These are phyloP conservation scores for Chaenodraco wilsoni DNA, from an alignment of 2,797 vertebrate species.

Conservation along the genomic window DNA sequence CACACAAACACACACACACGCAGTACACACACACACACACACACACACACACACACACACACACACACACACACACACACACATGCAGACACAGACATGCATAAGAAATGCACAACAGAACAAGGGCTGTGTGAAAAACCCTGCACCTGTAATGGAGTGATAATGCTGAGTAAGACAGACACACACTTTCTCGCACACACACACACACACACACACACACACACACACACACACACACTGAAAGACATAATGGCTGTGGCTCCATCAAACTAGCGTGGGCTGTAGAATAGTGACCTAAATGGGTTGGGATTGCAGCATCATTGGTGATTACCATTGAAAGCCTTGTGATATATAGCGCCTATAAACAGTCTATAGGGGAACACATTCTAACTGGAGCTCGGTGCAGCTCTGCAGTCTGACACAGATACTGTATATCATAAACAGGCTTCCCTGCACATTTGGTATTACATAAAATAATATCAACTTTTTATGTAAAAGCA, in stretches of 20 bases:
- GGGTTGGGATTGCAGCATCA: slow-evolving; percentile 69
- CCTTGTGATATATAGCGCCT: slow-evolving; percentile 64
- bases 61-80: slow-evolving; percentile 24
- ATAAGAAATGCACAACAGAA: slow-evolving; percentile 53
- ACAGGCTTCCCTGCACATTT: slow-evolving; percentile 2
- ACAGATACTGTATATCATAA: slow-evolving; percentile 46
- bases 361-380: slow-evolving; percentile 57
- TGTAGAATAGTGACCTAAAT: slow-evolving; percentile 70
- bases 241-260: slow-evolving; percentile 66
- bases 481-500: slow-evolving; percentile 14
- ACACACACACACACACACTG: slow-evolving; percentile 25
- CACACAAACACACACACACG: slow-evolving; percentile 44
- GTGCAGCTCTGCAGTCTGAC: slow-evolving; percentile 25
- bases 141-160: slow-evolving; percentile 76
- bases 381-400: slow-evolving; percentile 24
- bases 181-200: slow-evolving; percentile 8
- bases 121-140: slow-evolving; percentile 39
- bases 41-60: slow-evolving; percentile 19
- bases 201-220: slow-evolving; percentile 19
- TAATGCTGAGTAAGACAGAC: slow-evolving; percentile 77
- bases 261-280: slow-evolving; percentile 62
- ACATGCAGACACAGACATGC: slow-evolving; percentile 35
- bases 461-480: slow-evolving; percentile 21
- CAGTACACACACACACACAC: slow-evolving; percentile 19
- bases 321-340: slow-evolving; percentile 72